Conservation (phyloP, 2,888 invertebrate species). For the Zhuqinia jingwanae region DNA sequence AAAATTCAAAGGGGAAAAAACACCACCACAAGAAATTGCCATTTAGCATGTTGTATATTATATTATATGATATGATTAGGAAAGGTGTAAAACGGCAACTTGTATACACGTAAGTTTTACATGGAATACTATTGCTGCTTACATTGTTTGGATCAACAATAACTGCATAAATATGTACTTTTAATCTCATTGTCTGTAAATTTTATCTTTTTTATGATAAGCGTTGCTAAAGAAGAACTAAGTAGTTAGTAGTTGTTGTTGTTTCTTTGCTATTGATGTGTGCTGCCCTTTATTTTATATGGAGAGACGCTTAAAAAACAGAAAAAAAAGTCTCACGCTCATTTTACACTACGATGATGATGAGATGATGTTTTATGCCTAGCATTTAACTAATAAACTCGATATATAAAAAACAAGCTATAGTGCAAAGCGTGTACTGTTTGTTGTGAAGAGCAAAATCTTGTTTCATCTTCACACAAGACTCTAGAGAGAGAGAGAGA, state of each 20-base stretch:
- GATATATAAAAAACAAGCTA: neutral
- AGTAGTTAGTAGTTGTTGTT: no score
- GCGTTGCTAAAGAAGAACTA: no score
- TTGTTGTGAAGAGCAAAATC: neutral
- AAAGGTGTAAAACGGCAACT: slow-evolving; percentile 7
- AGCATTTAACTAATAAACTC: neutral
- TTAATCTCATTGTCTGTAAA: slow-evolving; percentile 13
- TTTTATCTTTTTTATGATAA: slow-evolving; percentile 27
- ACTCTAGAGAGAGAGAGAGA: neutral
- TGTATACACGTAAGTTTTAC: neutral
- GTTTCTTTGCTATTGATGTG: no score
- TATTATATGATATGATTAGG: slow-evolving; percentile 14
- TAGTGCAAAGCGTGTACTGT: neutral
- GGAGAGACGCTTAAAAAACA: neutral
- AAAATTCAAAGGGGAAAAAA: no score
- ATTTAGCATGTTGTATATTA: neutral
- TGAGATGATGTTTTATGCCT: slow-evolving; percentile 3
- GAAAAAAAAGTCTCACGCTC: slow-evolving; percentile 42
- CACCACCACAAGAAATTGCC: no score
- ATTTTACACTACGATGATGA: no score
- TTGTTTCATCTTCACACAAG: slow-evolving; percentile 21
- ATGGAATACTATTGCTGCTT: neutral
- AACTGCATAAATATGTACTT: neutral
- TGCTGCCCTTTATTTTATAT: neutral
- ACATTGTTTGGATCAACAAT: no score